These are phyloP conservation scores for Macropis europaea DNA, from an alignment of 2,888 invertebrate genomes.

Conservation along the genomic window DNA sequence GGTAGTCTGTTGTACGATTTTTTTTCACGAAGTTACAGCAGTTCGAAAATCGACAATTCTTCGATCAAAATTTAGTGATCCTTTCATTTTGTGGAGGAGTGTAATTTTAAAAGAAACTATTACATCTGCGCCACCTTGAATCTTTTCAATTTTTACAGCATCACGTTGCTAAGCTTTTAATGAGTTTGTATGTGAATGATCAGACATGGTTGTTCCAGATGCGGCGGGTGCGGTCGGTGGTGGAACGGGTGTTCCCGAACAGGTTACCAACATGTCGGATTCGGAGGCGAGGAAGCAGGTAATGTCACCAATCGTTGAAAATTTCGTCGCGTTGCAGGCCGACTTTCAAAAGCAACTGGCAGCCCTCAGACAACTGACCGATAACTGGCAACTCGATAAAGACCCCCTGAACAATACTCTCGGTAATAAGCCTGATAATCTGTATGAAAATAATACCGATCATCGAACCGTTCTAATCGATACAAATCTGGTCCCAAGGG, in stretches of 20 bases:
- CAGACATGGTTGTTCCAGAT: constrained; percentile 56
- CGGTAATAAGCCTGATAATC: constrained; percentile 69
- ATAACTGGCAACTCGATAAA: constrained; percentile 70
- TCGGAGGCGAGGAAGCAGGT: constrained; percentile 77
- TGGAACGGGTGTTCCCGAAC: constrained; percentile 65
- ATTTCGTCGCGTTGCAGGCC: constrained; percentile 76
- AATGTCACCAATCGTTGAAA: constrained; percentile 73
- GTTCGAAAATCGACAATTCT: too few relatives aligned
- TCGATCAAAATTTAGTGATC: too few relatives aligned
- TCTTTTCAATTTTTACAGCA: too few relatives aligned
- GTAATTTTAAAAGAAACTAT: neutral
- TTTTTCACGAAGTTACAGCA: too few relatives aligned
- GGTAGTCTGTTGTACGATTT: too few relatives aligned
- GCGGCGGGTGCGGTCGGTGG: constrained; percentile 69
- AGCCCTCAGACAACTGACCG: constrained; percentile 69
- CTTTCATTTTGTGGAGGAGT: too few relatives aligned
- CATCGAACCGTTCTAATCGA: constrained; percentile 56
- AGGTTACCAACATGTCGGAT: constrained; percentile 67
- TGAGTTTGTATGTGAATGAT: neutral
- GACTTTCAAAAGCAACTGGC: constrained; percentile 74
- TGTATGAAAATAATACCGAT: constrained; percentile 62
- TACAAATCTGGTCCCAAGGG: constrained; percentile 62
- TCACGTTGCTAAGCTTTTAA: neutral
- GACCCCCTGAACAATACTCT: constrained; percentile 54
- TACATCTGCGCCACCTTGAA: neutral